These are phyloP conservation scores for Coreius guichenoti DNA, from an alignment of 2,797 vertebrate species.

Conservation along the genomic window DNA sequence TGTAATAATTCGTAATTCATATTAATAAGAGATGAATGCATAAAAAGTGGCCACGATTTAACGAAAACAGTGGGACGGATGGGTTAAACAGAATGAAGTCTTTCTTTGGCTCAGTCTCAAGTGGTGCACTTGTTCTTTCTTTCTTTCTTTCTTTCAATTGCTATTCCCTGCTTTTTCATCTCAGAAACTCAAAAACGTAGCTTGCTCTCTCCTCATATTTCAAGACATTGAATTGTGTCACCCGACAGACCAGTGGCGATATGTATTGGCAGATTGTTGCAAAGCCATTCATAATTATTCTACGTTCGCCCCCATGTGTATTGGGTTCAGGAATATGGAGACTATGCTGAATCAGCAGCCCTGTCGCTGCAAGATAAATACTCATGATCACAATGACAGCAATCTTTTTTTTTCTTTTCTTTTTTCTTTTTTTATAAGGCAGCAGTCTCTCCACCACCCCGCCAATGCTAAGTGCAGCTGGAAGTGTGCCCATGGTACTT, in stretches of 20 bases:
- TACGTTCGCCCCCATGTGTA: neutral
- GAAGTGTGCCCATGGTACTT: slow-evolving; percentile 5
- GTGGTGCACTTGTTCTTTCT: neutral
- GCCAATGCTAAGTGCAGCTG: slow-evolving; percentile 39
- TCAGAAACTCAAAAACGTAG: neutral
- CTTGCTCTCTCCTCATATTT: slow-evolving; percentile 20
- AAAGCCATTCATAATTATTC: slow-evolving; percentile 47
- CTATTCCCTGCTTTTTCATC: neutral
- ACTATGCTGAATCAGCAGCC: slow-evolving; percentile 24
- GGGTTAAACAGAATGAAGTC: neutral
- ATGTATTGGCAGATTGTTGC: slow-evolving; percentile 34
- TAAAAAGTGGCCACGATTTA: neutral
- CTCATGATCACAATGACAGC: slow-evolving; percentile 35
- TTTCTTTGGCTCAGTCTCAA: neutral
- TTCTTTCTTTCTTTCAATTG: too few species aligned
- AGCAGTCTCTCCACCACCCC: slow-evolving; percentile 4
- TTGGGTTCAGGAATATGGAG: neutral
- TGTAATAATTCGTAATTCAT: neutral
- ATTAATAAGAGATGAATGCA: neutral
- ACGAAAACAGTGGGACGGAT: neutral
- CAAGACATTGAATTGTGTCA: slow-evolving; percentile 20
- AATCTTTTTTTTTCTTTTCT: slow-evolving; percentile 25
- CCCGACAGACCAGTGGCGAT: slow-evolving; percentile 14
- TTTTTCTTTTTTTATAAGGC: neutral
- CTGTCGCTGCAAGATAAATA: slow-evolving; percentile 27